Evolutionary conservation across 2,113 vertebrate genomes (phyloP), one percentile per base, ranked within the genome.

Genomic region (Cinclus mexicanus): DNA sequence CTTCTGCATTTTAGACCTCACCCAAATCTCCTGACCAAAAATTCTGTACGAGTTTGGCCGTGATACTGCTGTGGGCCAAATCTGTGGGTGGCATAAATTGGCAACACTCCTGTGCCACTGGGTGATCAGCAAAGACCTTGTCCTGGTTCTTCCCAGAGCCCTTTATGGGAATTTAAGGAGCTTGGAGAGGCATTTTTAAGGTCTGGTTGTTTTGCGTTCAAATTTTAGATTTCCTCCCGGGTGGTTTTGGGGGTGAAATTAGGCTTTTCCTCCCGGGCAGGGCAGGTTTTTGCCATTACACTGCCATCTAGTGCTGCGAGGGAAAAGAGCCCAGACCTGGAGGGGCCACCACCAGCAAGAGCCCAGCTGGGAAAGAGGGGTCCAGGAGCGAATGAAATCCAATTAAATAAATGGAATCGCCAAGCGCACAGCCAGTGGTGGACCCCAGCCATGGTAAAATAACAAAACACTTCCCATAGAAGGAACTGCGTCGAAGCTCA

Each of bases 281-380:
- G 87, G 93, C 75, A 64, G 74, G 92, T 96, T 94, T 93, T 90
- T 96, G 97, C 97, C 97, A 94, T 96, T 29, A 61, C 91, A 97
- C 83, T 96, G 96, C 96, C 97, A 97, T 83, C 96, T 97, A 96
- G 97, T 93, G 97, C 89, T 96, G 91, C 23, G 85, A 96, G 93
- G 92, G 78, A 72, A 50, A 90, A 12, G 0, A 82, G 59, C 90
- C 75, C 84, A 0, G 22, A 2, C 23, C 55, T 9, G 71, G 67
- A 87, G 90, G 97, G 91, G 37, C 90, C 79, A 50, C 91, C 87
- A 52, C 9, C 75, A 8, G 81, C 76, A 41, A 78, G 10, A 44
- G 46, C 4, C 90, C 14, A 55, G 68, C 9, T 33, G 11, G 5
- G n/a, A 11, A 26, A 75, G 41, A 12, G 56, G 31, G 23, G 9